Evolutionary conservation across 2,113 vertebrate genomes (phyloP), one percentile per base, ranked within the genome.

Genomic region (Gavia stellata): DNA sequence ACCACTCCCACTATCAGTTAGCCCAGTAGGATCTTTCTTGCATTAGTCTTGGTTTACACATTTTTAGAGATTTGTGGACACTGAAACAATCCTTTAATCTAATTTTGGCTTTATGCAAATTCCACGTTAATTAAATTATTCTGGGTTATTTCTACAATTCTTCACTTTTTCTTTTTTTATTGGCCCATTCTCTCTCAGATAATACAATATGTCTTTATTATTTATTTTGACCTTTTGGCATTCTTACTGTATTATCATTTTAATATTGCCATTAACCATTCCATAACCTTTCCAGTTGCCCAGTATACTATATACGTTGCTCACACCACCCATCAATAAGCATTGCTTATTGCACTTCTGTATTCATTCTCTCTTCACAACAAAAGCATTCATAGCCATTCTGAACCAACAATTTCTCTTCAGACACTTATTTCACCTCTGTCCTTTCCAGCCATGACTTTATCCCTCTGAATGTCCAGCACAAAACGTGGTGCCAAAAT

Each of bases 251-350:
- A 77, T 91, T 71, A 50, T 77, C 50, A 82, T 91, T 94, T 90
- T 63, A 92, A 96, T 65, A 92, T 56, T 77, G n/a, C 44, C 74
- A 90, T 97, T 96, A 97, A 86, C 88, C 44, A 96, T 88, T 90
- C 75, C 50, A 49, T 88, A 97, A 96, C 88, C 95, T 94, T 96
- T 94, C 65, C 56, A 86, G 53, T 79, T 67, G 66, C 58, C 58
- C 40, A 81, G 38, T 55, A 36, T 38, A 62, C 53, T 56, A 52
- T 12, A 70, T 7, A 26, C n/a, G 56, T 28, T 67, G 77, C 85
- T 85, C 84, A 70, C 42, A 81, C n/a, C 55, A 81, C n/a, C 45
- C 44, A 80, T 49, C 71, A 81, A 36, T 58, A 49, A n/a, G n/a
- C n/a, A 92, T 81, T 34, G 34, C 65, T 93, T 84, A 55, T 3